Base-by-base conservation (phyloP, 2,797 vertebrate species). In the Gobionotothen gibberifrons region DNA sequence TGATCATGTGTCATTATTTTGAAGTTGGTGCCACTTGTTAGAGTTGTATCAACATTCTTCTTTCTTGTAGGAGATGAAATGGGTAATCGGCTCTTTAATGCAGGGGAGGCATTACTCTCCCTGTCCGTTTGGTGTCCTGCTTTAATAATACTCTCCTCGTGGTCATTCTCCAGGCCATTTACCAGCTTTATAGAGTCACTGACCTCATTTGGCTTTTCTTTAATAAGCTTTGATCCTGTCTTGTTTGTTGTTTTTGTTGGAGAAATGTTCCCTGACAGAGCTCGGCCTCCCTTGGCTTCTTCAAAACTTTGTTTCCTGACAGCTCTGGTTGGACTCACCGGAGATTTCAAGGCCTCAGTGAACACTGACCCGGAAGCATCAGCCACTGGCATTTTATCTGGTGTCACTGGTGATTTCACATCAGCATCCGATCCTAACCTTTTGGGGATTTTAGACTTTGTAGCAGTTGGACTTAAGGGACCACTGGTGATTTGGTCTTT, bases 371-470 rank as follows among this genome's bases (percentile, higher is more conserved):
- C 69, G 3, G 66, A 57, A 7, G 47, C 42, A 13, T 84, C 81
- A 4, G 51, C 40, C 15, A 36, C 47, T 60, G 66, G 48, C 9
- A 78, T 55, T 81, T 89, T 85, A 82, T 93, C 89, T 36, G 83
- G 21, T 26, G 85, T 75, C 53, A 81, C 79, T 21, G 84, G 84
- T 39, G 89, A 79, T 85, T 93, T 95, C 17, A 78, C 55, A 1
- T 88, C 85, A 63, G 72, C 19, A 9, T 93, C 94, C 39, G 85
- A 88, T n/a, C 77, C 15, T 9, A 84, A 66, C 82, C 90, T 92
- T 85, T 93, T 94, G 10, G 92, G 93, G 74, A 94, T 93, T 90
- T 91, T 95, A 46, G 93, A 92, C 84, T 90, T 94, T 54, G 78
- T 68, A 48, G 72, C 52, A 3, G 56, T 57, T 53, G 42, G 57